phyloP scores from a whole-genome alignment of 1,140 invertebrate genomes.

The Neuroterus valhalla region DNA sequence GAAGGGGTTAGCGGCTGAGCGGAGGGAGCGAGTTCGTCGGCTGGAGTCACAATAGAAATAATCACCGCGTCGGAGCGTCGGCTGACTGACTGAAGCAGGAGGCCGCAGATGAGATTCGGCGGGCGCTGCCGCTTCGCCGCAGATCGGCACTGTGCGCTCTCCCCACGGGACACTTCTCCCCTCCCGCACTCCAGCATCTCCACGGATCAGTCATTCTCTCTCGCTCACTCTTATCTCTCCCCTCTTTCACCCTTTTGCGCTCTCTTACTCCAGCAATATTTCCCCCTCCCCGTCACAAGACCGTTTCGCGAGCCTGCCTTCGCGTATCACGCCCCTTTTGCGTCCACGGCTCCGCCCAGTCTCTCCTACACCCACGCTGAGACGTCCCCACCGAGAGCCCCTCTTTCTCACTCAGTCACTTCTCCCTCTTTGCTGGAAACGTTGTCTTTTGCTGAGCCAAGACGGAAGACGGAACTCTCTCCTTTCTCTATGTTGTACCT shows the following conservation, averaged over 20 bases:
- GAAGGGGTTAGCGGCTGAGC: constrained; percentile 39
- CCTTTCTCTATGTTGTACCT: constrained; percentile 15
- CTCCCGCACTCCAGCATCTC: constrained; percentile 14
- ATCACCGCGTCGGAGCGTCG: constrained; percentile 66
- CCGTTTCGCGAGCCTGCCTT: constrained; percentile 49
- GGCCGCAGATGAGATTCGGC: constrained; percentile 63
- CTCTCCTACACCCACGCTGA: constrained; percentile 59
- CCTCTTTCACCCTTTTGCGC: constrained; percentile 30
- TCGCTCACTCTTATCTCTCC: constrained; percentile 36
- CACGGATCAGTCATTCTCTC: constrained; percentile 32
- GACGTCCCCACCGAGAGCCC: constrained; percentile 63
- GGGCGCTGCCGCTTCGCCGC: constrained; percentile 54
- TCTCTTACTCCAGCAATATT: constrained; percentile 31
- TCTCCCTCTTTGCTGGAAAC: constrained; percentile 19
- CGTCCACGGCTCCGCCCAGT: constrained; percentile 58
- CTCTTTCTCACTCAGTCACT: constrained; percentile 51
- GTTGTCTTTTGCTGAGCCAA: constrained; percentile 39
- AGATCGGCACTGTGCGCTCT: constrained; percentile 38
- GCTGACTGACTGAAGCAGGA: constrained; percentile 67
- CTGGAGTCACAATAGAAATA: constrained; percentile 66
- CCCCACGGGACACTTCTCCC: constrained; percentile 35
- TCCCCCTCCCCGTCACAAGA: constrained; percentile 32
- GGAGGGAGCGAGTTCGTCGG: constrained; percentile 33
- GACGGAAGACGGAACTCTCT: neutral
- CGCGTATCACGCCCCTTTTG: constrained; percentile 64